Evolutionary conservation across 2,888 invertebrate genomes (phyloP), one percentile per base, ranked within the genome.

Genomic region (Drosophila meridiana): DNA sequence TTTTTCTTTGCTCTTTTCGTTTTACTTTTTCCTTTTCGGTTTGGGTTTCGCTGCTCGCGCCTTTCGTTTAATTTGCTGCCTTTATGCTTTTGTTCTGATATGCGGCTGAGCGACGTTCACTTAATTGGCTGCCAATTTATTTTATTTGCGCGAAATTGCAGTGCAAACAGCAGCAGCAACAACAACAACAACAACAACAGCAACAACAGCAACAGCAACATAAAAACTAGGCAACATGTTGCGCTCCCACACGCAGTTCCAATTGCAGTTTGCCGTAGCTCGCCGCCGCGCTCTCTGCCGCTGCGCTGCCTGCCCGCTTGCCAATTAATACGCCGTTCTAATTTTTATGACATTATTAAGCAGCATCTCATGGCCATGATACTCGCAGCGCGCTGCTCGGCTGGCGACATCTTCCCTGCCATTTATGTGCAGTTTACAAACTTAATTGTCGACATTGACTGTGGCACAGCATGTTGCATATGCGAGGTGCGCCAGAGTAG

Each of bases 331-430:
- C 82, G 89, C 89, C 87, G 85, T 90, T 89, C 87, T 87, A 87
- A 87, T 87, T 87, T 87, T 87, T 87, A 87, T 90, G 89, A 89
- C 87, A 89, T 87, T 89, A 87, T 87, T 87, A 87, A 87, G 83
- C 80, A 83, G 82, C 76, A 79, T 79, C 78, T 78, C 82, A 88
- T 86, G 82, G 68, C 64, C 76, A 77, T 80, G 83, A 83, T 80
- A 69, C 78, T 66, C 68, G 62, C 9, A 68, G 59, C 9, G 62
- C 58, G 61, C 47, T 40, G 69, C 57, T 60, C 47, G 63, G 50
- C 68, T 74, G 70, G 86, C 81, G 77, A 86, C 89, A 86, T 88
- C 86, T 81, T 83, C 86, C 53, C 73, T 81, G 83, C 81, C 88
- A 80, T 85, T 83, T 88, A 85, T 80, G 87, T 88, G 87, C 84